These are phyloP conservation scores for Acanthaster planci DNA, from an alignment of 35 echinoderm and acorn worm genomes.

Conservation along the genomic window DNA sequence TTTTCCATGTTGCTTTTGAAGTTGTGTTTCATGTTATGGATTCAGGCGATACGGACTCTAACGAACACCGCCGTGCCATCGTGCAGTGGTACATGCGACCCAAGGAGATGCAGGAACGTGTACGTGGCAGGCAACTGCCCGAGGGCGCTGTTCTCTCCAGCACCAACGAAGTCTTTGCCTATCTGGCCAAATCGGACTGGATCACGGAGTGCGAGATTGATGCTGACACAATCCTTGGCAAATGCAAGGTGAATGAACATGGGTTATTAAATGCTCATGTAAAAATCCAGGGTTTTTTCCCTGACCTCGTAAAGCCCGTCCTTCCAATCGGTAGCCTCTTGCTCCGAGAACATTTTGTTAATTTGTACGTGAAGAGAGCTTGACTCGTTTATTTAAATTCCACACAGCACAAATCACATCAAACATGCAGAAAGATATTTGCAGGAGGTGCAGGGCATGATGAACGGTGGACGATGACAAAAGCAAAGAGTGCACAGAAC, in stretches of 20 bases:
- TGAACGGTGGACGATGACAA: too few relatives aligned
- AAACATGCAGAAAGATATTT: too few relatives aligned
- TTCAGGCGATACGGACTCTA: conserved; percentile 4
- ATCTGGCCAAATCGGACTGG: conserved; percentile 21
- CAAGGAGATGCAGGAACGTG: conserved; percentile 35
- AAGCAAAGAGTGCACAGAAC: too few relatives aligned
- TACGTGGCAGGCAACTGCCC: neutral
- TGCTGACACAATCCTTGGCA: conserved; percentile 84
- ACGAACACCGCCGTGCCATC: conserved; percentile 62
- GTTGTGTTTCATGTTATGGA: neutral
- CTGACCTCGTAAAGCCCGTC: too few relatives aligned
- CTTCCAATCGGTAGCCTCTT: too few relatives aligned
- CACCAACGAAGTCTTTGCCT: conserved; percentile 67
- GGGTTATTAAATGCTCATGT: too few relatives aligned
- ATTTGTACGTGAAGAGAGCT: too few relatives aligned
- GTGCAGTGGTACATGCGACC: conserved; percentile 84
- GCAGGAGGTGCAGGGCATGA: too few relatives aligned
- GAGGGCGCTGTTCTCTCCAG: neutral
- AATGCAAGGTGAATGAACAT: conserved; percentile 64
- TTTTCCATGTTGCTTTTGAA: neutral
- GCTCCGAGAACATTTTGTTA: too few relatives aligned
- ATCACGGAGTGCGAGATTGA: conserved; percentile 61
- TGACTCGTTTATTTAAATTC: too few relatives aligned
- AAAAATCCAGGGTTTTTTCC: too few relatives aligned
- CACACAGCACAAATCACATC: too few relatives aligned